Evolutionary conservation across 2,797 vertebrate species (phyloP).

Genomic region (Poliocrania exsul): DNA sequence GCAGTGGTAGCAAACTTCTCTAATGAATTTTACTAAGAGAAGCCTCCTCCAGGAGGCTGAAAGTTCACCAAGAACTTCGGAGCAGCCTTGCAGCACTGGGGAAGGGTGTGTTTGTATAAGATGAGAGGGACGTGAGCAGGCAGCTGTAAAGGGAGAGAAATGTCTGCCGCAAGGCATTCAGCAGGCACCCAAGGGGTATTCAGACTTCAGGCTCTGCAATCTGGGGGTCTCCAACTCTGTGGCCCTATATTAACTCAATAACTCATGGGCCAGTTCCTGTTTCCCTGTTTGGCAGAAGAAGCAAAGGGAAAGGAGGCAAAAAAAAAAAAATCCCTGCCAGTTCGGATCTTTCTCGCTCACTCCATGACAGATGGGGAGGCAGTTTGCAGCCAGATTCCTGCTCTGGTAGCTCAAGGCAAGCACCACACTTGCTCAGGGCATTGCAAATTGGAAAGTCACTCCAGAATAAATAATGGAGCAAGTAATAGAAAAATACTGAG

Average conservation of each 20-base stretch:
- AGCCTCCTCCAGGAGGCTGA: neutral
- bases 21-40: neutral
- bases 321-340: constrained; percentile 1
- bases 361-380: constrained; percentile 56
- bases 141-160: neutral
- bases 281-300: constrained; percentile 31
- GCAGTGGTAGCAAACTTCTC: neutral
- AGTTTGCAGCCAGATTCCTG: constrained; percentile 59
- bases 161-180: accelerated
- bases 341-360: neutral
- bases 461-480: constrained; percentile 57
- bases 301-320: neutral
- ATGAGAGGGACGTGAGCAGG: neutral
- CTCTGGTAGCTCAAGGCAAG: constrained; percentile 54
- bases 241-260: constrained; percentile 25
- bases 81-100: accelerated
- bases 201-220: neutral
- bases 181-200: neutral
- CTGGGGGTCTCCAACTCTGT: neutral
- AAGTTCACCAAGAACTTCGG: neutral
- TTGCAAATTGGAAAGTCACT: constrained; percentile 41
- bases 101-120: neutral
- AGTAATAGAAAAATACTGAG: constrained; percentile 37
- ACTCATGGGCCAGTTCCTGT: constrained; percentile 19
- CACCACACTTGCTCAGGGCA: constrained; percentile 28